Base-by-base conservation (phyloP, 1,140 invertebrate genomes). In the Lanistes nyassanus region DNA sequence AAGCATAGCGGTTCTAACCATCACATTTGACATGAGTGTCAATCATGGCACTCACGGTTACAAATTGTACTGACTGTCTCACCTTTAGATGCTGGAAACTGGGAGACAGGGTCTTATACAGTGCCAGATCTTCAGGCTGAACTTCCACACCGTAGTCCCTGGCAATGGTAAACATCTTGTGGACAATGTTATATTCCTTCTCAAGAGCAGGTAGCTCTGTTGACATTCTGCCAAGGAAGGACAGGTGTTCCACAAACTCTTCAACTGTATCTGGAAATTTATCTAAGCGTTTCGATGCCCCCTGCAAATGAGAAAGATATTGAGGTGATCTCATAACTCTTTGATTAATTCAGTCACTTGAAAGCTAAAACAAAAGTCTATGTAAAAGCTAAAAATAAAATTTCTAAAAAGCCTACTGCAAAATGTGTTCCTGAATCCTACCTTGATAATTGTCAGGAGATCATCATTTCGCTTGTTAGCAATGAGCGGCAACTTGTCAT, bases 211-310 rank as follows among this genome's bases (percentile, higher is more conserved):
- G 82, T 76, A 89, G 78, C 76, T 90, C 88, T 60, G 83, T 80
- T 11, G 81, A 81, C 80, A 89, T 88, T 65, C 84, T 83, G 13
- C 83, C 84, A 37, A 90, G 79, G 77, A 89, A 88, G 3, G 85
- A 84, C 75, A 90, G 75, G 79, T 90, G 89, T 29, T 90, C 88
- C 9, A 90, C 89, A 86, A 89, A 90, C 74, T 88, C 87, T 66
- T 89, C 89, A 9, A 90, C 88, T 21, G 84, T 85, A 37, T 70
- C 74, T 56, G 85, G 88, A 29, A 80, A 81, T 42, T 84, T 76
- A 68, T 89, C 88, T 34, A 89, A 78, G 39, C 84, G 84, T 77
- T 85, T 88, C n/a, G 83, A 84, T 39, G 88, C 86, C 62, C 86
- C 85, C 87, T 88, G 69, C 42, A 47, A 6, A 6, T 47, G 42